A percentile compares a stretch with the other conserved stretches of the same genome.
These are phyloP conservation scores for Tridacna gigas DNA, from an alignment of 2,888 invertebrate genomes.

Conservation along the genomic window DNA sequence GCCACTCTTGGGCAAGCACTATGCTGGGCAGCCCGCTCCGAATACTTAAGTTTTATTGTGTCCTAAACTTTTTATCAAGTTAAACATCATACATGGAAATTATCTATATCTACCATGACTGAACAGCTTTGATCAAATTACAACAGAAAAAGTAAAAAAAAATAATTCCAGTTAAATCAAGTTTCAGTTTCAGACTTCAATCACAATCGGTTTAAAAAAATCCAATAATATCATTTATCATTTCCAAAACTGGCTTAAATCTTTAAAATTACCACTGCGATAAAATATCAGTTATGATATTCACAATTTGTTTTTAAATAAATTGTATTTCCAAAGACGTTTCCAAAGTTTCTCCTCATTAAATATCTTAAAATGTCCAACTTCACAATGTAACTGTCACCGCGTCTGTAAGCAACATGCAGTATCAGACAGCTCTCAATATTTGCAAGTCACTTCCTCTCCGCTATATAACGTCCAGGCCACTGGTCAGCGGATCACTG, in stretches of 20 bases:
- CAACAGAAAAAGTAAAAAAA: not conserved
- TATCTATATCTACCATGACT: not conserved
- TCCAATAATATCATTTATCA: too few relatives aligned
- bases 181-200: too few relatives aligned
- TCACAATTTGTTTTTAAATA: not conserved
- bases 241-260: too few relatives aligned
- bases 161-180: not conserved
- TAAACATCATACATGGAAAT: not conserved
- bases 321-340: not conserved
- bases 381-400: not conserved
- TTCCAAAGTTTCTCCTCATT: not conserved
- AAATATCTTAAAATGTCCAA: not conserved
- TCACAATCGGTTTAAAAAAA: too few relatives aligned
- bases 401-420: not conserved
- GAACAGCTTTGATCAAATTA: not conserved
- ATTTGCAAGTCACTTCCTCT: not conserved
- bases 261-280: too few relatives aligned
- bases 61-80: not conserved
- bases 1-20: not conserved
- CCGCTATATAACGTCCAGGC: constrained; percentile 2
- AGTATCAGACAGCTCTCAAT: not conserved
- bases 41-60: not conserved
- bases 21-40: not conserved
- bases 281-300: too few relatives aligned
- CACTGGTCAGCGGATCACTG: constrained; percentile 7